Evolutionary conservation across 1,140 invertebrate species (phyloP).

Genomic region (Bombus superbus): DNA sequence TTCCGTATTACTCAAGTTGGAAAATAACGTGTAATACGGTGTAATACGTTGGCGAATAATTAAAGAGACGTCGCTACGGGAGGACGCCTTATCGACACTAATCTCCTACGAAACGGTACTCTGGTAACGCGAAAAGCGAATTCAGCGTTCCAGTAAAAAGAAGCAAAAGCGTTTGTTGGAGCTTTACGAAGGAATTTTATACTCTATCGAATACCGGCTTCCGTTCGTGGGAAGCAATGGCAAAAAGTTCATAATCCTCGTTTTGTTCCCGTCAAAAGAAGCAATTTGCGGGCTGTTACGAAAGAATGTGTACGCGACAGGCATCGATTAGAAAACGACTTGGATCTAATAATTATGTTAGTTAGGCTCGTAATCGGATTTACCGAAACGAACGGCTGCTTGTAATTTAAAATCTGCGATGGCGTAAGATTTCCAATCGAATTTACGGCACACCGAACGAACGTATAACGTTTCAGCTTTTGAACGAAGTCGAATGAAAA

Average conservation of each 20-base stretch:
- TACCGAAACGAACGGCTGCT: not conserved
- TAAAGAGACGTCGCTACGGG: not conserved
- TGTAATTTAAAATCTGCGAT: not conserved
- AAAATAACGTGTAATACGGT: not conserved
- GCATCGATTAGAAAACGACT: not conserved
- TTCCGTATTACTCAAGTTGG: slow-evolving; percentile 46
- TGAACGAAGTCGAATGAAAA: not conserved
- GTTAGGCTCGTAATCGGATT: not conserved
- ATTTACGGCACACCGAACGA: not conserved
- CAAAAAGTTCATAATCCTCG: not conserved
- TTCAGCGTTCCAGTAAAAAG: not conserved
- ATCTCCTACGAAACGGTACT: not conserved
- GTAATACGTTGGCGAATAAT: not conserved
- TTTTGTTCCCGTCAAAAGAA: not conserved
- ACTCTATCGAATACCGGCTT: not conserved
- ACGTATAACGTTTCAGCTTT: not conserved
- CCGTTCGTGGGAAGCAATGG: not conserved
- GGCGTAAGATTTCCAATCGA: not conserved
- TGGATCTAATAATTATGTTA: not conserved
- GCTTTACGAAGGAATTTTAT: not conserved
- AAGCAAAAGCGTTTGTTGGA: not conserved
- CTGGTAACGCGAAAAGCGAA: not conserved
- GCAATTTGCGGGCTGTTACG: not conserved
- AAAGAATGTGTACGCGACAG: not conserved
- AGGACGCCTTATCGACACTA: not conserved